phyloP scores from a whole-genome alignment of 2,888 invertebrate genomes.

The Microdon myrmicae region DNA sequence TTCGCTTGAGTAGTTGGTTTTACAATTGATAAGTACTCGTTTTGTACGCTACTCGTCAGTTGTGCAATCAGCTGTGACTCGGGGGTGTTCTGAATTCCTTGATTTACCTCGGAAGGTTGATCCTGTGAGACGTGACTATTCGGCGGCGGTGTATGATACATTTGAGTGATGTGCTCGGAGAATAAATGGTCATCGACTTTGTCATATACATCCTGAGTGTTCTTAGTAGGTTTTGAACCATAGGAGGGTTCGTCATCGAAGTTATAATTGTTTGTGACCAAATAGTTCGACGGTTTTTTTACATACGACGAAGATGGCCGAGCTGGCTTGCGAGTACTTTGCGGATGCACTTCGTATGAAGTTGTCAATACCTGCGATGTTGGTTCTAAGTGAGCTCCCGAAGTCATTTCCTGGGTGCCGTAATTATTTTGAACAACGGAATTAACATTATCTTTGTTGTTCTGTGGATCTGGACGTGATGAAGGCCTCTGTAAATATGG shows the following conservation, averaged over 20 bases:
- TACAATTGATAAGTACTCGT: slow-evolving; percentile 17
- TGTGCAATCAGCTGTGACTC: slow-evolving; percentile 40
- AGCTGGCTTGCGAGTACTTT: slow-evolving; percentile 13
- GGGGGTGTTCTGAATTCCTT: slow-evolving; percentile 29
- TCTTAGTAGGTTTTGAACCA: slow-evolving; percentile 12
- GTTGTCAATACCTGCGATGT: slow-evolving; percentile 37
- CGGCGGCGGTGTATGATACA: slow-evolving; percentile 1
- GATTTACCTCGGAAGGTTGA: slow-evolving; percentile 20
- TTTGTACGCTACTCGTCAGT: slow-evolving; percentile 27
- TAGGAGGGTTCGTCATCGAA: slow-evolving; percentile 16
- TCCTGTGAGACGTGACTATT: slow-evolving; percentile 18
- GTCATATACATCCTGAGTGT: slow-evolving; percentile 9
- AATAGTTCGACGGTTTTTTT: slow-evolving; percentile 20
- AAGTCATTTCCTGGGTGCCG: too few relatives aligned
- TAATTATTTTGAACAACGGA: too few relatives aligned
- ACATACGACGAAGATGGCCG: slow-evolving; percentile 11
- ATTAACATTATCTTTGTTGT: slow-evolving; percentile 21
- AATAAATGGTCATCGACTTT: slow-evolving; percentile 1
- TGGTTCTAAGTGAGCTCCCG: slow-evolving; percentile 16
- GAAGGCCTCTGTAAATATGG: slow-evolving; percentile 12
- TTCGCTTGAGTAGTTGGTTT: slow-evolving; percentile 16
- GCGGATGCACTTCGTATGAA: slow-evolving; percentile 25
- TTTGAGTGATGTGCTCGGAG: slow-evolving; percentile 10
- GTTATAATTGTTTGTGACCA: slow-evolving; percentile 25
- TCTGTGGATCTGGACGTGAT: slow-evolving; percentile 6